Percentiles rank a stretch among this genome's conserved stretches.
Conservation (phyloP, 2,888 invertebrate species). For the Sinotaia quadrata region DNA sequence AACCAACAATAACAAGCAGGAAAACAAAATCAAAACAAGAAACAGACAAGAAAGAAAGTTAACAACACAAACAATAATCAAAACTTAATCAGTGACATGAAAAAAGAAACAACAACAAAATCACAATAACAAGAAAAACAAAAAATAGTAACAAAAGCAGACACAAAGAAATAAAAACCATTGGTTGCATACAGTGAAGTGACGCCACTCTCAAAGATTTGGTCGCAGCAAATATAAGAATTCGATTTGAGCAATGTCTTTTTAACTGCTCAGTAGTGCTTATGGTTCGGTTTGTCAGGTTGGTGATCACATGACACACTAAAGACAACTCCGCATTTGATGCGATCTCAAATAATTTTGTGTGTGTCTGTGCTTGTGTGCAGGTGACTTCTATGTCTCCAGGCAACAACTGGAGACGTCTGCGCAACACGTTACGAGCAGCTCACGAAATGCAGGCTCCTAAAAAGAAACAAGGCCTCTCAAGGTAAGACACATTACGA, state of each 20-base stretch:
- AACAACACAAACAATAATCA: neutral
- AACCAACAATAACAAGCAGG: neutral
- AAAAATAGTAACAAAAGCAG: neutral
- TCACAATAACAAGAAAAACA: neutral
- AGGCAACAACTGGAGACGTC: constrained; percentile 84
- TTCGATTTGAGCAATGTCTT: neutral
- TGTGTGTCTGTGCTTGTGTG: neutral
- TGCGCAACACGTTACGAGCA: constrained; percentile 82
- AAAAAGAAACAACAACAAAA: neutral
- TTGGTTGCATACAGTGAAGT: neutral
- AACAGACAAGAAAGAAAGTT: neutral
- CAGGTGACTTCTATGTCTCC: constrained; percentile 31
- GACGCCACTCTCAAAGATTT: too few species aligned
- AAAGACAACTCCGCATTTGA: too few species aligned
- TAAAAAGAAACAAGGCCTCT: constrained; percentile 51
- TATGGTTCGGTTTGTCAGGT: neutral
- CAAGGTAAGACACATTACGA: constrained; percentile 78
- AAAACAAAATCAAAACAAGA: neutral
- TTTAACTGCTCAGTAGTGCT: neutral
- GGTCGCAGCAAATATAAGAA: neutral
- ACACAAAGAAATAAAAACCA: neutral
- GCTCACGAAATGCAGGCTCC: constrained; percentile 54
- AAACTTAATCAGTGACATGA: neutral
- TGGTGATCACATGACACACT: too few species aligned
- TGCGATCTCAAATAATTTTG: too few species aligned